Base-by-base conservation (phyloP, 1,140 invertebrate species). In the Macrocentrus cingulum region DNA sequence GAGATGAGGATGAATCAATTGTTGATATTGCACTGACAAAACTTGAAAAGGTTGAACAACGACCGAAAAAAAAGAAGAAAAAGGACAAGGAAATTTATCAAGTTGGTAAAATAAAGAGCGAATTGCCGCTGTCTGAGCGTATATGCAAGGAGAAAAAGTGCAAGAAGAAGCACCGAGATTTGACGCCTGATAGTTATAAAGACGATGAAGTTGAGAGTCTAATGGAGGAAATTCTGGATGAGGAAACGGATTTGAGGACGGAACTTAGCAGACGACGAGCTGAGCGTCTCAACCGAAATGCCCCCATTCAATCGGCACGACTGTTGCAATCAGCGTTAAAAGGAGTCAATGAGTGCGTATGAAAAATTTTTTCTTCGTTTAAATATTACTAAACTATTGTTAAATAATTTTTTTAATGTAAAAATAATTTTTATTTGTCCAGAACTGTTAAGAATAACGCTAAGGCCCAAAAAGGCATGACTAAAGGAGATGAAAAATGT, bases 281-380 rank as follows among this genome's bases (percentile, higher is more conserved):
- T 0, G 77, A 78, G 42, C 65, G 73, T 56, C 59, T 77, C 20
- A 77, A 76, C 8, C 67, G 69, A 51, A 62, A 63, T 45, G 67
- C 65, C 1, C 72, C 75, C 0, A 68, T 77, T 49, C 76, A 78
- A n/a, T 76, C 75, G 2, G 76, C 75, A 11, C 64, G 76, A 53
- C 66, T 79, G 23, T 64, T 79, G 25, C 75, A 79, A 22, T 79
- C 76, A n/a, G 76, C 75, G 22, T 79, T 79, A 22, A 76, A 79
- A 64, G 74, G 76, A 13, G 74, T 79, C 37, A 75, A 72, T 45
- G 76, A 79, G 76, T 79, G 66, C 59, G 74, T 76, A 65, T 54
- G 8, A 15, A 39, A 39, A 39, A n/a, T 3, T n/a, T 55, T 50
- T 49, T 53, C n/a, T 50, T 50, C 34, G 8, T 7, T 9, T 45